Conservation (phyloP, 2,888 invertebrate species). For the Acleris laterana region DNA sequence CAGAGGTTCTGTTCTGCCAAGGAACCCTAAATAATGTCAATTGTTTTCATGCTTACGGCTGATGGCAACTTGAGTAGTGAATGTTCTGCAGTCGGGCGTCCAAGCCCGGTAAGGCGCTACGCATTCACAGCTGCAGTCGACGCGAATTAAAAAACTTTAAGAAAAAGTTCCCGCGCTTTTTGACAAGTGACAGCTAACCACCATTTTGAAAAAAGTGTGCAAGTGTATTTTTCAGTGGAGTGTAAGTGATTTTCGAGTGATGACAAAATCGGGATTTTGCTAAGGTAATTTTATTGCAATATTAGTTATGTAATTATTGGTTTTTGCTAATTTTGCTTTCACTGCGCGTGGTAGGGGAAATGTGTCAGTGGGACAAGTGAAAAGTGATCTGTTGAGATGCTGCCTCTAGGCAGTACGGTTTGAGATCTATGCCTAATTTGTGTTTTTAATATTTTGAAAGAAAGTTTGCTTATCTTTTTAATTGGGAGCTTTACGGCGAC, state of each 20-base stretch:
- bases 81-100: slow-evolving; percentile 51
- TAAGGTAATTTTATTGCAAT: slow-evolving; percentile 48
- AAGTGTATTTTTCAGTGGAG: slow-evolving; percentile 19
- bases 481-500: neutral
- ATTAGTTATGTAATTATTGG: slow-evolving; percentile 62
- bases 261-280: slow-evolving; percentile 41
- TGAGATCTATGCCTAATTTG: slow-evolving; percentile 13
- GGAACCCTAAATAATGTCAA: slow-evolving; percentile 6
- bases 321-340: slow-evolving; percentile 64
- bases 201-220: slow-evolving; percentile 37
- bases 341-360: slow-evolving; percentile 53
- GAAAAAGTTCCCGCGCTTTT: slow-evolving; percentile 45
- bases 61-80: slow-evolving; percentile 35
- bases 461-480: slow-evolving; percentile 20
- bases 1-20: slow-evolving; percentile 3
- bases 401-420: slow-evolving; percentile 39
- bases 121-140: slow-evolving; percentile 37
- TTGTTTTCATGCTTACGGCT: slow-evolving; percentile 7
- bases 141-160: slow-evolving; percentile 39
- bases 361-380: slow-evolving; percentile 62
- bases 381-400: slow-evolving; percentile 57
- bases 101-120: slow-evolving; percentile 51
- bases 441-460: slow-evolving; percentile 9
- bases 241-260: slow-evolving; percentile 14
- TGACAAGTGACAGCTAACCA: slow-evolving; percentile 48